Conservation (phyloP, 2,113 vertebrate genomes). For the Sarotherodon lohbergeri region DNA sequence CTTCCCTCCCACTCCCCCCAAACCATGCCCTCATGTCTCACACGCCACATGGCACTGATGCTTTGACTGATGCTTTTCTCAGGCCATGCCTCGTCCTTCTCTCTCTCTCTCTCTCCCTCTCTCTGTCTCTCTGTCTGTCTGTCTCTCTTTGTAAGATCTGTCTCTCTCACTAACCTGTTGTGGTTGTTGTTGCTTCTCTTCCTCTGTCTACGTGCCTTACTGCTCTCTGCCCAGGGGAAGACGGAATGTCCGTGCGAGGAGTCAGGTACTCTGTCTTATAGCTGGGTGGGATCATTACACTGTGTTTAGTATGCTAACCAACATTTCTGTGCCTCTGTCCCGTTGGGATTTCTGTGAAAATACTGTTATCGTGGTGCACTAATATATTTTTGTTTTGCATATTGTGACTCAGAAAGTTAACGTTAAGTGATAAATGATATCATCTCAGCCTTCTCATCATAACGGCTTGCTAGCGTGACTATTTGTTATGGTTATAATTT, state of each 20-base stretch:
- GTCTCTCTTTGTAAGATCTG: conserved; percentile 51
- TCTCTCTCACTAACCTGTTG: conserved; percentile 73
- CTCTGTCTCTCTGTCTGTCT: not conserved
- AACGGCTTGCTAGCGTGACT: not conserved
- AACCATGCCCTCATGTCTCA: not conserved
- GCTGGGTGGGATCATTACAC: conserved; percentile 20
- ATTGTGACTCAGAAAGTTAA: not conserved
- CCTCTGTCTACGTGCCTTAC: conserved; percentile 82
- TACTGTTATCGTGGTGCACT: not conserved
- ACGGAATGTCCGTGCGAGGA: conserved; percentile 93
- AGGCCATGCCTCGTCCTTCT: conserved; percentile 37
- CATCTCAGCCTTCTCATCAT: not conserved
- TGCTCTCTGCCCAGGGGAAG: conserved; percentile 91
- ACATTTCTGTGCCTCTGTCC: conserved; percentile 38
- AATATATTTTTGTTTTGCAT: not conserved
- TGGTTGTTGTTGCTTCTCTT: conserved; percentile 86
- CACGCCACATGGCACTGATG: conserved; percentile 71
- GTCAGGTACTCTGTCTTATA: conserved; percentile 83
- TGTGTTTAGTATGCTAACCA: conserved; percentile 20
- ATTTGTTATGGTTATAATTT: not conserved
- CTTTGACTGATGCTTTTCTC: conserved; percentile 31
- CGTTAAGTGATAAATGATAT: not conserved
- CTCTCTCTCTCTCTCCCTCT: not conserved
- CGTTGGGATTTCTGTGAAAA: conserved; percentile 6
- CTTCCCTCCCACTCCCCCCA: not conserved